These are phyloP conservation scores for Danio choprae DNA, from an alignment of 2,797 vertebrate species.

Conservation along the genomic window DNA sequence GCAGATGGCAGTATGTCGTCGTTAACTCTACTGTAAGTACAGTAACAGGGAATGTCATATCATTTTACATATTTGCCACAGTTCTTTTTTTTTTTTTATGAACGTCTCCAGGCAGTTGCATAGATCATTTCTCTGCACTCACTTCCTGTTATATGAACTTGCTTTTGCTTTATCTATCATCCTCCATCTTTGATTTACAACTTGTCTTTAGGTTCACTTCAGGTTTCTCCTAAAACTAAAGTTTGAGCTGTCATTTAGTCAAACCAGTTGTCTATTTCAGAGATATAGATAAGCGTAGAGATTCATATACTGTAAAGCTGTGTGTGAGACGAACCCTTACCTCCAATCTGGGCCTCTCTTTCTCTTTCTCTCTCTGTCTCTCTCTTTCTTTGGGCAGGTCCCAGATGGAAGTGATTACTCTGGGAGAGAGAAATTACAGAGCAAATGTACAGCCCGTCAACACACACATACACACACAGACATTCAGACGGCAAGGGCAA, in stretches of 20 bases:
- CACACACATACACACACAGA: slow-evolving; percentile 43
- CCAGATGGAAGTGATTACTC: slow-evolving; percentile 82
- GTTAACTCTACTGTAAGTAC: slow-evolving; percentile 9
- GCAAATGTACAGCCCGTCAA: slow-evolving; percentile 70
- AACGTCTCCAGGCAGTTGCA: slow-evolving; percentile 3
- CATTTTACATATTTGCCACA: slow-evolving; percentile 13
- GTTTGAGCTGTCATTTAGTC: slow-evolving; percentile 31
- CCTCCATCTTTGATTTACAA: not conserved
- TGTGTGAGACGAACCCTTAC: slow-evolving; percentile 67
- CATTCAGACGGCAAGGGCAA: slow-evolving; percentile 37
- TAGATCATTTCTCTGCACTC: not conserved
- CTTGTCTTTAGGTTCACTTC: not conserved
- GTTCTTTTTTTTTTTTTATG: not conserved
- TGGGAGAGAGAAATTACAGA: slow-evolving; percentile 79
- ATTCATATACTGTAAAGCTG: slow-evolving; percentile 10
- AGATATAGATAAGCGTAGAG: not conserved
- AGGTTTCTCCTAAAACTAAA: slow-evolving; percentile 18
- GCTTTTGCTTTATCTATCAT: slow-evolving; percentile 1
- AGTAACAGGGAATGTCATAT: not conserved
- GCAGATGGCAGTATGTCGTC: slow-evolving; percentile 13
- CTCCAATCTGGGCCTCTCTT: slow-evolving; percentile 70
- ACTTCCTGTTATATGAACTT: slow-evolving; percentile 1
- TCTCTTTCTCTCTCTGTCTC: not conserved
- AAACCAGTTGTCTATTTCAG: not conserved
- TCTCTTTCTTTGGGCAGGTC: slow-evolving; percentile 67